These are phyloP conservation scores for Ooceraea biroi DNA, from an alignment of 1,140 invertebrate species.

Conservation along the genomic window DNA sequence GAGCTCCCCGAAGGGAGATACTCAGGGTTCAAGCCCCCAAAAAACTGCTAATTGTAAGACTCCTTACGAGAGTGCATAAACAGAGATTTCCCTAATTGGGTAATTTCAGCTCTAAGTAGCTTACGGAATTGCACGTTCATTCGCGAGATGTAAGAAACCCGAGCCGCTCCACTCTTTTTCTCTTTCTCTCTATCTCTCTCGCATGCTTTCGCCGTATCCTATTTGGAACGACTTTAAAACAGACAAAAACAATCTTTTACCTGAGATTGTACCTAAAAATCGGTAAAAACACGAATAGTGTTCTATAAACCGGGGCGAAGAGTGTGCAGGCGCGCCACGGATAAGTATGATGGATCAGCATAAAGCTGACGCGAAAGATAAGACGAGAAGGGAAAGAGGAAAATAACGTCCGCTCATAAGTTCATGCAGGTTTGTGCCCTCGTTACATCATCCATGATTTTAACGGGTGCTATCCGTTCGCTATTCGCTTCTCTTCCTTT, in stretches of 20 bases:
- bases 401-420: constrained; percentile 49
- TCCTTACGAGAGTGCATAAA: constrained; percentile 59
- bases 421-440: constrained; percentile 53
- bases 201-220: neutral
- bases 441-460: constrained; percentile 57
- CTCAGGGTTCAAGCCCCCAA: neutral
- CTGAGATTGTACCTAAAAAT: constrained; percentile 14
- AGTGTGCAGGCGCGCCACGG: constrained; percentile 20
- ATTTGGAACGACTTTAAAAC: neutral
- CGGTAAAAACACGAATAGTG: neutral
- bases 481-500: constrained; percentile 48
- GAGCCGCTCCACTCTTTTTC: neutral
- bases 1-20: constrained; percentile 11
- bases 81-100: constrained; percentile 59
- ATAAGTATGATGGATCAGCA: constrained; percentile 50
- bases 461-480: constrained; percentile 52
- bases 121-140: constrained; percentile 42
- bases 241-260: constrained; percentile 20
- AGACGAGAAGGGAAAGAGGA: constrained; percentile 40
- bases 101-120: constrained; percentile 44
- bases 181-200: neutral
- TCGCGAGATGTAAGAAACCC: constrained; percentile 26
- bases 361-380: constrained; percentile 42
- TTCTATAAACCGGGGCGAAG: constrained; percentile 24
- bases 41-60: constrained; percentile 59